These are phyloP conservation scores for Pteromalus puparum DNA, from an alignment of 1,140 invertebrate genomes.

Conservation along the genomic window DNA sequence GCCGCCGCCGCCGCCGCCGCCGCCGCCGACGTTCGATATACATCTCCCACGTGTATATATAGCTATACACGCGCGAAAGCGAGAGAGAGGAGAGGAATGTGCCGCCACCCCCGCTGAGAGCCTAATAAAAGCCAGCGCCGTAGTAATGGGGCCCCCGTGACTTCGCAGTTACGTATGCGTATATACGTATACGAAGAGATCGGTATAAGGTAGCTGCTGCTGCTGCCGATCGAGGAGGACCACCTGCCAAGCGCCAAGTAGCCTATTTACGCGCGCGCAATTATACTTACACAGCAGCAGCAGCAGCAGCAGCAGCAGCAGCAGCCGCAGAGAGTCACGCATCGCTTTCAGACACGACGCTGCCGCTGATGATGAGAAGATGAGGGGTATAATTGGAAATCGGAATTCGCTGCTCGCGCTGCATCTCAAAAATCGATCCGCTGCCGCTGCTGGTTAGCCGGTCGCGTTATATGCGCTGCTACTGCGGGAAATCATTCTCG, in stretches of 20 bases:
- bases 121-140: conserved; percentile 66
- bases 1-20: not conserved
- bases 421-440: conserved; percentile 18
- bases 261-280: conserved; percentile 39
- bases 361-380: conserved; percentile 32
- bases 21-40: not conserved
- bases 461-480: not conserved
- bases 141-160: conserved; percentile 68
- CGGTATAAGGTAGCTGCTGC: not conserved
- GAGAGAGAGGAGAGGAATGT: conserved; percentile 8
- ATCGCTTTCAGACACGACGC: not conserved
- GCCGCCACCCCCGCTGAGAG: conserved; percentile 69
- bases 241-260: conserved; percentile 49
- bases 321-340: conserved; percentile 10
- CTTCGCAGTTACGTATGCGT: conserved; percentile 55
- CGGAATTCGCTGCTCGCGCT: conserved; percentile 41
- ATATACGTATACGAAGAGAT: not conserved
- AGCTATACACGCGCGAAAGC: conserved; percentile 27
- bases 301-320: not conserved
- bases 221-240: not conserved
- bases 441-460: not conserved
- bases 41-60: not conserved
- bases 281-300: conserved; percentile 24
- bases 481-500: not conserved
- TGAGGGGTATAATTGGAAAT: conserved; percentile 46